phyloP scores from a whole-genome alignment of 2,888 invertebrate species.

The Omphaloscelis lunosa region DNA sequence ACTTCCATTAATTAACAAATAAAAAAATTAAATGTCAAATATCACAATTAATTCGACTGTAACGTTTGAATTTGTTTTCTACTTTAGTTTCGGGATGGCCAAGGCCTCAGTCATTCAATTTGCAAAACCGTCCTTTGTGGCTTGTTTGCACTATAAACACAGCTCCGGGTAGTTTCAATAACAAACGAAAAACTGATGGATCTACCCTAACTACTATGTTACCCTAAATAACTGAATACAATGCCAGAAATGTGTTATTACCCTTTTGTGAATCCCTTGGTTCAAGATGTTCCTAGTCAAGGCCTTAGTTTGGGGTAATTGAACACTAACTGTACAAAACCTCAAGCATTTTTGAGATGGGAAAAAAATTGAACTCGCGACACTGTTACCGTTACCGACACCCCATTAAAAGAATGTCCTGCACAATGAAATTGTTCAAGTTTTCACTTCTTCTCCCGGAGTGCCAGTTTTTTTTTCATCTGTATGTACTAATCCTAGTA shows the following conservation, averaged over 20 bases:
- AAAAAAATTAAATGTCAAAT: neutral
- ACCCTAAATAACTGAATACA: slow-evolving; percentile 37
- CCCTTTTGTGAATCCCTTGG: neutral
- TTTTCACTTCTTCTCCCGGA: too few species aligned
- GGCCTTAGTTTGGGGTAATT: neutral
- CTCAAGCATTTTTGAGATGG: too few species aligned
- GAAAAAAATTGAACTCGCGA: too few species aligned
- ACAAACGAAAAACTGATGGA: slow-evolving; percentile 56
- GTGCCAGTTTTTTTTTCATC: too few species aligned
- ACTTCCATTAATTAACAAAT: neutral
- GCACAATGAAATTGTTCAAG: too few species aligned
- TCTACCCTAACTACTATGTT: slow-evolving; percentile 40
- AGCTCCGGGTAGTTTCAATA: slow-evolving; percentile 54
- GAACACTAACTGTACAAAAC: too few species aligned
- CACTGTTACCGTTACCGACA: too few species aligned
- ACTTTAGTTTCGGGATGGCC: slow-evolving; percentile 31
- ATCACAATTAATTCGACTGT: neutral
- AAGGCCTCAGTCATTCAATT: slow-evolving; percentile 46
- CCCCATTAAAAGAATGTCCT: too few species aligned
- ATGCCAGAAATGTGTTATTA: slow-evolving; percentile 1
- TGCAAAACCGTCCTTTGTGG: slow-evolving; percentile 58
- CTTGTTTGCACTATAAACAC: slow-evolving; percentile 51
- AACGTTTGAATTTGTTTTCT: slow-evolving; percentile 39
- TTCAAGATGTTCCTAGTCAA: neutral
- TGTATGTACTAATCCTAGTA: too few species aligned